phyloP scores from a whole-genome alignment of 2,888 invertebrate genomes.

The Drosophila anceps region DNA sequence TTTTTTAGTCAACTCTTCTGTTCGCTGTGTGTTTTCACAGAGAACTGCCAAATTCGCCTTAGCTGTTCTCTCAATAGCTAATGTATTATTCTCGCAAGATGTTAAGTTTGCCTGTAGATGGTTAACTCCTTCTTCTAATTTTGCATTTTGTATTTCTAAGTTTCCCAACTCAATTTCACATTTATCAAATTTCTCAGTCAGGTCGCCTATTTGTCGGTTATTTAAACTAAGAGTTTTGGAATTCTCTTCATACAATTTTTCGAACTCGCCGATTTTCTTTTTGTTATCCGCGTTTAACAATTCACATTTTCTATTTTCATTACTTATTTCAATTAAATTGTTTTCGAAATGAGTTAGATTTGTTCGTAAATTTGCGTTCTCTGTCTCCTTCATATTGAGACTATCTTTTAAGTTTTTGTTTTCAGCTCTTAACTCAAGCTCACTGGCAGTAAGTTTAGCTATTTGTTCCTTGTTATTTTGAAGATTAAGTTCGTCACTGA shows the following conservation, averaged over 20 bases:
- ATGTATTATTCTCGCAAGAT: neutral
- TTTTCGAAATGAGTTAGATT: neutral
- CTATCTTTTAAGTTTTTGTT: neutral
- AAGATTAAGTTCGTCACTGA: neutral
- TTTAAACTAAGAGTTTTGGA: neutral
- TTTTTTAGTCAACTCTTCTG: neutral
- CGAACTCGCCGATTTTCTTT: neutral
- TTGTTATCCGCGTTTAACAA: neutral
- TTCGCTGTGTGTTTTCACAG: neutral
- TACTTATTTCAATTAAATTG: neutral
- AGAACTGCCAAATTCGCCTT: neutral
- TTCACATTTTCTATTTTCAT: neutral
- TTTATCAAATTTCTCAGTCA: neutral
- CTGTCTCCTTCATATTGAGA: neutral
- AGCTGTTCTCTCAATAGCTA: neutral
- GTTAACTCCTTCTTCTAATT: neutral
- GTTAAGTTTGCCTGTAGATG: no score
- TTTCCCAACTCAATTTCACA: neutral
- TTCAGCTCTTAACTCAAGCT: neutral
- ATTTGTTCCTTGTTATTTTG: neutral
- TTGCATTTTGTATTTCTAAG: neutral
- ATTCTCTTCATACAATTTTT: neutral
- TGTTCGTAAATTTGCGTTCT: neutral
- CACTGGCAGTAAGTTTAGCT: neutral
- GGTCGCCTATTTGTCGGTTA: neutral